Percentiles rank a stretch among this genome's conserved stretches.
Conservation (phyloP, 1,140 invertebrate species). For the Orius insidiosus region DNA sequence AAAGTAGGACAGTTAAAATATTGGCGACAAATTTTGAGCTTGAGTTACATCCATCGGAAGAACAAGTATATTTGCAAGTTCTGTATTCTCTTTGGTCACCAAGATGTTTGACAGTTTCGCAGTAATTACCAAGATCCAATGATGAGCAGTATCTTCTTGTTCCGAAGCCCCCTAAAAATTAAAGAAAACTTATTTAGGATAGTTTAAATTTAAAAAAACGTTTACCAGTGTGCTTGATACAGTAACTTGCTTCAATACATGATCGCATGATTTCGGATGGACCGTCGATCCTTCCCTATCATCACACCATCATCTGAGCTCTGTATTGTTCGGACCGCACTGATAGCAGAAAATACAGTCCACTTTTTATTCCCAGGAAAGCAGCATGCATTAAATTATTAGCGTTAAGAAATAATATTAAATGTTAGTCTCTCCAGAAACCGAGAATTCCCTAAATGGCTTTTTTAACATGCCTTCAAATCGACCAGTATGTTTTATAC, state of each 20-base stretch:
- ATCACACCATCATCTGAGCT: constrained; percentile 48
- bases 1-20: too few relatives aligned
- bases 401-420: neutral
- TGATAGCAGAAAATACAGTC: constrained; percentile 57
- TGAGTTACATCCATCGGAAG: constrained; percentile 68
- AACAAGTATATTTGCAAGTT: constrained; percentile 84
- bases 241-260: constrained; percentile 65
- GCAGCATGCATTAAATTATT: constrained; percentile 13
- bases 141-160: constrained; percentile 86
- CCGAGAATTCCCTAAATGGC: neutral
- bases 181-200: too few relatives aligned
- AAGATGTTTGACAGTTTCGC: constrained; percentile 72
- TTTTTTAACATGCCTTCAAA: constrained; percentile 58
- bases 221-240: constrained; percentile 60
- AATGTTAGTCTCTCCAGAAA: neutral
- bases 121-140: constrained; percentile 79
- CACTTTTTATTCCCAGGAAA: constrained; percentile 25
- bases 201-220: neutral
- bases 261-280: constrained; percentile 42
- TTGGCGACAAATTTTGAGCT: too few relatives aligned
- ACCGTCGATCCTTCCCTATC: constrained; percentile 36
- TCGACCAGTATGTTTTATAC: constrained; percentile 84
- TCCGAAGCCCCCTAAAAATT: constrained; percentile 63
- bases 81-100: constrained; percentile 79
- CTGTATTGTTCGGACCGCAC: constrained; percentile 51